phyloP scores from a whole-genome alignment of 2,888 invertebrate species.

The Macrostomum cliftonense region DNA sequence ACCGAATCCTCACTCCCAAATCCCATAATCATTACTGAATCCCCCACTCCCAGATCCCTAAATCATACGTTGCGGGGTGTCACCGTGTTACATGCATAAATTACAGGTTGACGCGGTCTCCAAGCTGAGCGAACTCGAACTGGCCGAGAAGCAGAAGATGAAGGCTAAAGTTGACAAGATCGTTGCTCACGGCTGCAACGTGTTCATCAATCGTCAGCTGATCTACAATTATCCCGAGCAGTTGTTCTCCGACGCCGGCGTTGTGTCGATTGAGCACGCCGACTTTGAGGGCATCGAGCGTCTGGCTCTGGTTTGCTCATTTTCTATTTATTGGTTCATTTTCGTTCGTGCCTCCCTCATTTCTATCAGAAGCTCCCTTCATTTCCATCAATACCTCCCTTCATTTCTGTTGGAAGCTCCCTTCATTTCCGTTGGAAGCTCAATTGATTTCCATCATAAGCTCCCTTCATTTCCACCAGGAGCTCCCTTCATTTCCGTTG shows the following conservation, averaged over 20 bases:
- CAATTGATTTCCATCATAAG: too few species aligned
- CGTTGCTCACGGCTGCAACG: slow-evolving; percentile 75
- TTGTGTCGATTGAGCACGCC: slow-evolving; percentile 99
- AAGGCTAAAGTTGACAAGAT: slow-evolving; percentile 95
- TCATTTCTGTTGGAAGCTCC: background rate
- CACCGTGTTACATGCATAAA: too few species aligned
- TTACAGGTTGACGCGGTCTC: slow-evolving; percentile 43
- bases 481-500: too few species aligned
- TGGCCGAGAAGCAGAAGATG: slow-evolving; percentile 98
- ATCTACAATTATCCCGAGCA: slow-evolving; percentile 99
- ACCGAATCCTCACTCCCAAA: too few species aligned
- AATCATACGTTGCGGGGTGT: too few species aligned
- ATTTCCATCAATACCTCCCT: background rate
- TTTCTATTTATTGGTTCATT: too few species aligned
- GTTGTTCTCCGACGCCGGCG: slow-evolving; percentile 84
- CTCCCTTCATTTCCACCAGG: too few species aligned
- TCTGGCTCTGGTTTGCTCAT: slow-evolving; percentile 56
- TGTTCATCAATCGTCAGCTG: slow-evolving; percentile 90
- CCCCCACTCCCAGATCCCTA: background rate
- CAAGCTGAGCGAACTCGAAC: slow-evolving; percentile 83
- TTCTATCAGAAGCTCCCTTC: background rate
- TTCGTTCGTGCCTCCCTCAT: slow-evolving; percentile 29
- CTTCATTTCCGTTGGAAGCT: too few species aligned
- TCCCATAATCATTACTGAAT: too few species aligned
- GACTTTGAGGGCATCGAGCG: slow-evolving; percentile 98